Conservation (phyloP, 2,888 invertebrate genomes). For the Teleiodes luculella region DNA sequence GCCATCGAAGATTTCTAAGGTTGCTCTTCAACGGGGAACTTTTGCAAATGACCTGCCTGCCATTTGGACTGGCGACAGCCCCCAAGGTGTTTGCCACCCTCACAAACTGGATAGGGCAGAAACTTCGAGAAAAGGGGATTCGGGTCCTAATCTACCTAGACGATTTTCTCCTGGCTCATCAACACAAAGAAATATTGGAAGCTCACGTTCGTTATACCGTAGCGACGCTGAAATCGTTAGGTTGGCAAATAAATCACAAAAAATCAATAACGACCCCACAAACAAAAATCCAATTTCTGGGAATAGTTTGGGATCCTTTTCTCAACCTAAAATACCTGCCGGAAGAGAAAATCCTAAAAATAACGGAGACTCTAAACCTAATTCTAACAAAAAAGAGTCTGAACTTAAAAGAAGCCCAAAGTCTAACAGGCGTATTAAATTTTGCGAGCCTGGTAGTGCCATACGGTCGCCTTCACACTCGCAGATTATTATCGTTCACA, state of each 20-base stretch:
- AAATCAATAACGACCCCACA: slow-evolving; percentile 14
- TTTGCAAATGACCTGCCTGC: slow-evolving; percentile 16
- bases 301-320: slow-evolving; percentile 13
- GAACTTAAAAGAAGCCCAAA: slow-evolving; percentile 7
- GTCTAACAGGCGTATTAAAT: slow-evolving; percentile 8
- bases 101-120: slow-evolving; percentile 27
- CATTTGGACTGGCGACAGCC: slow-evolving; percentile 14
- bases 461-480: slow-evolving; percentile 9
- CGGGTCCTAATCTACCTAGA: slow-evolving; percentile 22
- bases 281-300: slow-evolving; percentile 8
- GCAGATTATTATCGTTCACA: too few relatives aligned
- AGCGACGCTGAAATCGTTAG: slow-evolving; percentile 1
- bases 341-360: not conserved
- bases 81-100: slow-evolving; percentile 18
- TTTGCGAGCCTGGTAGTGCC: slow-evolving; percentile 12
- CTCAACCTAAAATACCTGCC: slow-evolving; percentile 1
- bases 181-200: not conserved
- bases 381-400: not conserved
- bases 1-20: slow-evolving; percentile 11
- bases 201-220: not conserved
- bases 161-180: slow-evolving; percentile 19
- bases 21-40: slow-evolving; percentile 12
- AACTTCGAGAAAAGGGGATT: slow-evolving; percentile 19
- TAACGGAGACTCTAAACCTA: not conserved
- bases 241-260: slow-evolving; percentile 14